Conservation (phyloP, 1,140 invertebrate species). For the Ips typographus region DNA sequence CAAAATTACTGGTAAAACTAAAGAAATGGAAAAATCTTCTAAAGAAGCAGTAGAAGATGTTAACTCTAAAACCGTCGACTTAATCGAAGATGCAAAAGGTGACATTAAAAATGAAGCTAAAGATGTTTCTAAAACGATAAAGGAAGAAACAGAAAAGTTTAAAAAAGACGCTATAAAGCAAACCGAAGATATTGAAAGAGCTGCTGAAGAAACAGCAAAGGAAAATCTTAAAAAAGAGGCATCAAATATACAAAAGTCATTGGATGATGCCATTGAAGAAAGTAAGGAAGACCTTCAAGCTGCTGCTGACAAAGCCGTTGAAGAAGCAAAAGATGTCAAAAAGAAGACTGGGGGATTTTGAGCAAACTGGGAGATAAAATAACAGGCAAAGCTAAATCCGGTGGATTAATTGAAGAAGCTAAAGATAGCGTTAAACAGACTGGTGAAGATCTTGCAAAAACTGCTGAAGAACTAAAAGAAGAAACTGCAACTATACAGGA, state of each 20-base stretch:
- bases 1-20: slow-evolving; percentile 6
- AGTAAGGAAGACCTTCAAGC: not conserved
- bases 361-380: not conserved
- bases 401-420: not conserved
- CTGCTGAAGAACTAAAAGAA: too few species aligned
- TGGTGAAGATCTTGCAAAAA: not conserved
- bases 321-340: slow-evolving; percentile 7
- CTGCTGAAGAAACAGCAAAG: not conserved
- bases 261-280: not conserved
- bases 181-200: slow-evolving; percentile 28
- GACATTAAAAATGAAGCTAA: not conserved
- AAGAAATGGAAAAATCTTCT: slow-evolving; percentile 11
- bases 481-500: too few species aligned
- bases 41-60: slow-evolving; percentile 12
- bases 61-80: not conserved
- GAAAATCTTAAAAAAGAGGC: not conserved
- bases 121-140: slow-evolving; percentile 15
- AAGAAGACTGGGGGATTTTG: slow-evolving; percentile 26
- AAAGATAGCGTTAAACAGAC: not conserved
- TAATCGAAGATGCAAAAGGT: not conserved
- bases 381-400: slow-evolving; percentile 4
- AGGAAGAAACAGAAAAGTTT: slow-evolving; percentile 23
- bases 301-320: not conserved
- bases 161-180: slow-evolving; percentile 28
- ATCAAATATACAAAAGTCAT: not conserved